phyloP scores from a whole-genome alignment of 1,140 invertebrate genomes.

The Lethocerus indicus region DNA sequence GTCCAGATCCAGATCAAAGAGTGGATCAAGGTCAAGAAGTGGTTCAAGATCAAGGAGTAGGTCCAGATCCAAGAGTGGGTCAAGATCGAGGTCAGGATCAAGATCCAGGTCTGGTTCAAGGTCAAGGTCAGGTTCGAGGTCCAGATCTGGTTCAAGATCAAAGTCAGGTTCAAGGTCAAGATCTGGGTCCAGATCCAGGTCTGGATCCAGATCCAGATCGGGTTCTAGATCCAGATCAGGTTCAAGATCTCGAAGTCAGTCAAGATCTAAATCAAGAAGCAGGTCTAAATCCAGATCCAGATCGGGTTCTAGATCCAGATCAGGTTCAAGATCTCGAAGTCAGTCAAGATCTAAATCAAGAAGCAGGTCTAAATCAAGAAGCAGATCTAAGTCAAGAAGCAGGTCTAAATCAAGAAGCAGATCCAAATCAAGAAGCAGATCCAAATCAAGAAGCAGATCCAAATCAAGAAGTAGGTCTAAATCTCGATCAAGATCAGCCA shows the following conservation, averaged over 20 bases:
- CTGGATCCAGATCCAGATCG: neutral
- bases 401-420: too few species aligned
- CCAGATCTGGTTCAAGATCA: conserved; percentile 19
- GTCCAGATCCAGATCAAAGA: conserved; percentile 21
- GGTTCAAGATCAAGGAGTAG: conserved; percentile 18
- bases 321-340: neutral
- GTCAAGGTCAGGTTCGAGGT: conserved; percentile 20
- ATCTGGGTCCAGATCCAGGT: neutral
- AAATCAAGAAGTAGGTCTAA: too few species aligned
- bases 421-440: too few species aligned
- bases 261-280: too few species aligned
- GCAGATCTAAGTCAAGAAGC: too few species aligned
- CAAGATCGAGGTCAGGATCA: conserved; percentile 14
- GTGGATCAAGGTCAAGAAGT: conserved; percentile 18
- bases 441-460: too few species aligned
- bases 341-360: neutral
- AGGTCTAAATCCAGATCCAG: too few species aligned
- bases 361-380: too few species aligned
- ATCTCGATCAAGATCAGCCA: too few species aligned
- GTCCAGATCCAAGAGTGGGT: conserved; percentile 15
- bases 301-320: conserved; percentile 1
- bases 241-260: too few species aligned
- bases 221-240: neutral
- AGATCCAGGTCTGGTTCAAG: conserved; percentile 13
- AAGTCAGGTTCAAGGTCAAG: conserved; percentile 20